phyloP scores from a whole-genome alignment of 2,888 invertebrate species.

The Ichneumoninae sp. region DNA sequence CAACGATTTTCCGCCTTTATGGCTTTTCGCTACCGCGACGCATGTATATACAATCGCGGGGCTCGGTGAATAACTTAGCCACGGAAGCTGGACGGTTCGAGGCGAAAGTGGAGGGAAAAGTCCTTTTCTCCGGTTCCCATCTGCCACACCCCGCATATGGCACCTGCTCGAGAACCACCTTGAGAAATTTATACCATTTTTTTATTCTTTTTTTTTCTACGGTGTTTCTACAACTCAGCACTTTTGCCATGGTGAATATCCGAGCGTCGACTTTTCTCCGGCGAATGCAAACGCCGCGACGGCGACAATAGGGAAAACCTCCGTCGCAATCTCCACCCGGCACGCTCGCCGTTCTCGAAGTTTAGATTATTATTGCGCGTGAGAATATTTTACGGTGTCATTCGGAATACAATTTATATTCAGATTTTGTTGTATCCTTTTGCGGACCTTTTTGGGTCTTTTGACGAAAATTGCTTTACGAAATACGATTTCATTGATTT shows the following conservation, averaged over 20 bases:
- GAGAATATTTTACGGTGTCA: slow-evolving; percentile 34
- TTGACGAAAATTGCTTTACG: no score
- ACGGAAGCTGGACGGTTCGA: slow-evolving; percentile 12
- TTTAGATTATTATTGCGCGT: slow-evolving; percentile 68
- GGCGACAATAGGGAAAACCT: slow-evolving; percentile 49
- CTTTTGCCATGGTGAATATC: slow-evolving; percentile 54
- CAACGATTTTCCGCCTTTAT: slow-evolving; percentile 14
- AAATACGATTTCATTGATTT: no score
- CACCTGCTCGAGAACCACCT: slow-evolving; percentile 17
- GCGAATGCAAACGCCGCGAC: slow-evolving; percentile 40
- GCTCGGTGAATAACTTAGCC: slow-evolving; percentile 19
- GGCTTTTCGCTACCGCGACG: slow-evolving; percentile 9
- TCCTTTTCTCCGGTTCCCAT: slow-evolving; percentile 27
- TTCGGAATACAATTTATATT: slow-evolving; percentile 58
- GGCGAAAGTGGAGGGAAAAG: slow-evolving; percentile 39
- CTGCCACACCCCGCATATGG: not conserved
- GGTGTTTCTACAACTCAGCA: slow-evolving; percentile 42
- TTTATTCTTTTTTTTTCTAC: slow-evolving; percentile 8
- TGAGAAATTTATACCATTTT: slow-evolving; percentile 25
- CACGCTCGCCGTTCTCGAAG: slow-evolving; percentile 44
- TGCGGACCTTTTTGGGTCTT: no score
- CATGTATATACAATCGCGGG: slow-evolving; percentile 6
- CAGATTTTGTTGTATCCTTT: slow-evolving; percentile 66
- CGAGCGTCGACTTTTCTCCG: slow-evolving; percentile 38
- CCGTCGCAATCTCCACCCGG: slow-evolving; percentile 59